phyloP scores from a whole-genome alignment of 1,140 invertebrate genomes.

The Habropoda laboriosa region DNA sequence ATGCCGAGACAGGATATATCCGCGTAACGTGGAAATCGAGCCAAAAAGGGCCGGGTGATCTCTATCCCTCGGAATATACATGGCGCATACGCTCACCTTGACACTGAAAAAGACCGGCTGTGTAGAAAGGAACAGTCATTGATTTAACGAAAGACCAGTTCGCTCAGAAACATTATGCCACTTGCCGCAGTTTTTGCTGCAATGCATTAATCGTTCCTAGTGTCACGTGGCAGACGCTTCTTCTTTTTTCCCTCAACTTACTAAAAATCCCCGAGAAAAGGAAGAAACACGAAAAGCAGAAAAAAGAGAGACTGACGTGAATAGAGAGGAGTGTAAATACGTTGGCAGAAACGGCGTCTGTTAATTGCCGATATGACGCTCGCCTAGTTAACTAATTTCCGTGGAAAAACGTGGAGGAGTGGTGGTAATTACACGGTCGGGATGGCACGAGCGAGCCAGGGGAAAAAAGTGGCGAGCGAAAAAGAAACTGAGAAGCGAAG shows the following conservation, averaged over 20 bases:
- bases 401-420: not conserved
- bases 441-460: not conserved
- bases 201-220: slow-evolving; percentile 51
- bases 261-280: no score
- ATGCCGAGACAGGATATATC: slow-evolving; percentile 29
- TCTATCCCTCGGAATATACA: not conserved
- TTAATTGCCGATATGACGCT: slow-evolving; percentile 35
- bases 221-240: slow-evolving; percentile 8
- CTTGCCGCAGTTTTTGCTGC: slow-evolving; percentile 64
- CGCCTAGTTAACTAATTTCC: slow-evolving; percentile 23
- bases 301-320: not conserved
- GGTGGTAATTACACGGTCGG: slow-evolving; percentile 16
- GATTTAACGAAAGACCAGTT: slow-evolving; percentile 60
- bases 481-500: slow-evolving; percentile 1
- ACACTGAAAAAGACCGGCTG: slow-evolving; percentile 57
- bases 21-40: slow-evolving; percentile 24
- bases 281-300: not conserved
- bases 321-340: no score
- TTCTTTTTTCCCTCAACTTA: no score
- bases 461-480: not conserved
- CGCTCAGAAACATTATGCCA: slow-evolving; percentile 40
- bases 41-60: slow-evolving; percentile 33
- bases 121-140: slow-evolving; percentile 54
- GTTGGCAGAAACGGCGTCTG: no score
- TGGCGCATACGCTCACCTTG: slow-evolving; percentile 54